Base-by-base conservation (phyloP, 2,113 vertebrate genomes). In the Dryoscopus gambensis region DNA sequence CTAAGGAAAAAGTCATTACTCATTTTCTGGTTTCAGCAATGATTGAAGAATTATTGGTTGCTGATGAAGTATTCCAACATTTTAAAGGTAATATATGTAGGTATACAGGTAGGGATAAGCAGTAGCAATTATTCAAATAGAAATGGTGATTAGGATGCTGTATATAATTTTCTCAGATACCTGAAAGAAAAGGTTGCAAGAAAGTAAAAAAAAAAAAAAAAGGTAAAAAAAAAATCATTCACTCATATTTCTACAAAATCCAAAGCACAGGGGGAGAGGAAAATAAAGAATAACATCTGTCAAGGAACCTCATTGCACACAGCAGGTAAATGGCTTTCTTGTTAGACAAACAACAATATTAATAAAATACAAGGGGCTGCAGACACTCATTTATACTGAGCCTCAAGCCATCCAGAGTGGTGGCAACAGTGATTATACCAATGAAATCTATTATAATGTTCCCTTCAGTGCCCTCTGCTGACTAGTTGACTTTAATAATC, bases 291-390 rank as follows among this genome's bases (percentile, higher is more conserved):
- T 84, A 93, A 78, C 6, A 47, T 88, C 56, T 86, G 37, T 96
- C 88, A 89, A 57, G 22, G 6, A 92, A 68, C 23, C 22, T 70
- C 57, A 79, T 86, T 40, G 20, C 11, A 91, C 50, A 67, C 49
- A 93, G 82, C 86, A 90, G 68, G 90, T 94, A 95, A 95, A 93
- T 63, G 12, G 10, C 50, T 94, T 92, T 94, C 68, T 94, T 93
- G 92, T 96, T 94, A 94, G 89, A 94, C 33, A 69, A 95, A 90
- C 49, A 85, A 55, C 77, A 73, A 63, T 59, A 73, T 91, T 94
- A 96, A 94, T 92, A 92, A 91, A 94, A 93, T 63, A 71, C 47
- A 88, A 93, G 27, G 28, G 9, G 15, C 22, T 91, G 44, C 39
- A 81, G 47, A 78, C 35, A 57, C 9, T 93, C 20, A 27, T 88